Percentiles rank a stretch among this genome's conserved stretches.
phyloP scores from a whole-genome alignment of 2,113 vertebrate genomes.

The mouse (Mus musculus) region GRCm39 chr14:79783001-79783500 shows the following conservation, averaged over 20 bases:
- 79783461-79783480: not conserved
- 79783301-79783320: not conserved
- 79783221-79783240: conserved; percentile 26
- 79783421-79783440: not conserved
- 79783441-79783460: no score
- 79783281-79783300: not conserved
- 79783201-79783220: not conserved
- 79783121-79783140: rapidly evolving
- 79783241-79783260: conserved; percentile 27
- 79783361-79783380: not conserved
- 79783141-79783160: not conserved
- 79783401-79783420: not conserved
- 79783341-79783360: not conserved
- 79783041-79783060: no score
- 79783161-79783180: not conserved
- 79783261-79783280: not conserved
- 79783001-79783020: no score
- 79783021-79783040: no score
- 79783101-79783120: no score
- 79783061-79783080: no score
- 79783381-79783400: not conserved
- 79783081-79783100: not conserved
- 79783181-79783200: not conserved
- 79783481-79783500: not conserved
- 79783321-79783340: not conserved